phyloP scores from a whole-genome alignment of 2,113 vertebrate genomes.

The Pygathrix nemaeus region DNA sequence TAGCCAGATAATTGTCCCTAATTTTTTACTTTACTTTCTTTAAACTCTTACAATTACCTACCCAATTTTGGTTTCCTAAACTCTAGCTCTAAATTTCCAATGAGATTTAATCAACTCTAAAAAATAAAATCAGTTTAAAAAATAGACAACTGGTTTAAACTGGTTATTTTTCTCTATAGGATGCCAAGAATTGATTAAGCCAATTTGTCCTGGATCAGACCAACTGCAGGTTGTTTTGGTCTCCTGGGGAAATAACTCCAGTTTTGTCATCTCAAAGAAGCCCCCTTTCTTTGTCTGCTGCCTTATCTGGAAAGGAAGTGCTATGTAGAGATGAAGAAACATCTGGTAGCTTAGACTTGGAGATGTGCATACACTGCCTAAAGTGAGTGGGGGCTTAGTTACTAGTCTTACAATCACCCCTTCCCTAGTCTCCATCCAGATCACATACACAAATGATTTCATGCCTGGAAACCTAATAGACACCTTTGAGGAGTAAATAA shows the following conservation, averaged over 20 bases:
- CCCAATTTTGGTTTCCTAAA: background rate
- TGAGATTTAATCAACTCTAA: background rate
- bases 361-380: background rate
- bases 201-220: background rate
- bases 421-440: background rate
- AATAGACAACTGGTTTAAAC: background rate
- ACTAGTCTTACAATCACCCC: constrained; percentile 29
- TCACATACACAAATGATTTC: background rate
- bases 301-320: constrained; percentile 24
- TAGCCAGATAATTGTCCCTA: background rate
- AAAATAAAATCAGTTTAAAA: constrained; percentile 8
- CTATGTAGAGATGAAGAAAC: background rate
- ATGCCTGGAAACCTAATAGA: constrained; percentile 29
- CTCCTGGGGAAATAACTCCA: background rate
- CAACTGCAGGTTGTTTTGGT: background rate
- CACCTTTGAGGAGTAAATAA: constrained; percentile 19
- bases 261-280: constrained; percentile 27
- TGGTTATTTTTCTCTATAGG: constrained; percentile 3
- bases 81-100: constrained; percentile 43
- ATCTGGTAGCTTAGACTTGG: background rate
- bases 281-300: background rate
- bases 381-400: constrained; percentile 3
- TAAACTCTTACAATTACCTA: constrained; percentile 43
- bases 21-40: constrained; percentile 15
- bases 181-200: constrained; percentile 1